Evolutionary conservation across 2,888 invertebrate genomes (phyloP).

Genomic region (Thecophora atra): DNA sequence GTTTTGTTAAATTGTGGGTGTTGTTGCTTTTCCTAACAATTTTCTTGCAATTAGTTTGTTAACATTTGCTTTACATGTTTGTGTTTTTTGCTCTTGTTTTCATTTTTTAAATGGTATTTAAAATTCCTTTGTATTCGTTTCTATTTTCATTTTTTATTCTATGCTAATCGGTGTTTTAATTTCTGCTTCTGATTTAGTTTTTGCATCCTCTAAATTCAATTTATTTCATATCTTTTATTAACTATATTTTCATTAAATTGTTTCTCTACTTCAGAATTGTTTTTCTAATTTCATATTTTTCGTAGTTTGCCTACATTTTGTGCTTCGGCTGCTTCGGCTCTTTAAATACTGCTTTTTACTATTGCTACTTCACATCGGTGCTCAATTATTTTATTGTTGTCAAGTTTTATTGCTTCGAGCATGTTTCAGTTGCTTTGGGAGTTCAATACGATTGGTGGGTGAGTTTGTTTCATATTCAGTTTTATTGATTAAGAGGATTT

Average conservation of each 20-base stretch:
- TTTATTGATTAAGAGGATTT: too few species aligned
- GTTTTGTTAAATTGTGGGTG: slow-evolving; percentile 24
- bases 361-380: too few species aligned
- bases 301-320: slow-evolving; percentile 43
- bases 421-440: neutral
- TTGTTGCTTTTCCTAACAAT: neutral
- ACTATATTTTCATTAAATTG: neutral
- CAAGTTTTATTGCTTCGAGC: slow-evolving; percentile 25
- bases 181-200: slow-evolving; percentile 3
- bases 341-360: neutral
- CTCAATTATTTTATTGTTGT: slow-evolving; percentile 8
- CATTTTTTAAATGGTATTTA: neutral
- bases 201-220: neutral
- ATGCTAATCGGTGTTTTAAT: slow-evolving; percentile 21
- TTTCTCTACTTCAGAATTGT: neutral
- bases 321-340: slow-evolving; percentile 35
- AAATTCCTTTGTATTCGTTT: neutral
- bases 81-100: slow-evolving; percentile 7
- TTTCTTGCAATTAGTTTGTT: slow-evolving; percentile 7
- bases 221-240: neutral
- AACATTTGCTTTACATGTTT: neutral
- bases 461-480: too few species aligned
- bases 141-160: slow-evolving; percentile 15
- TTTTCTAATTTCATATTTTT: neutral
- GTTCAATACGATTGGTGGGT: neutral